A percentile compares a stretch with the other conserved stretches of the same genome.
Evolutionary conservation across 1,140 invertebrate genomes (phyloP).

Genomic region (Prorops nasuta): DNA sequence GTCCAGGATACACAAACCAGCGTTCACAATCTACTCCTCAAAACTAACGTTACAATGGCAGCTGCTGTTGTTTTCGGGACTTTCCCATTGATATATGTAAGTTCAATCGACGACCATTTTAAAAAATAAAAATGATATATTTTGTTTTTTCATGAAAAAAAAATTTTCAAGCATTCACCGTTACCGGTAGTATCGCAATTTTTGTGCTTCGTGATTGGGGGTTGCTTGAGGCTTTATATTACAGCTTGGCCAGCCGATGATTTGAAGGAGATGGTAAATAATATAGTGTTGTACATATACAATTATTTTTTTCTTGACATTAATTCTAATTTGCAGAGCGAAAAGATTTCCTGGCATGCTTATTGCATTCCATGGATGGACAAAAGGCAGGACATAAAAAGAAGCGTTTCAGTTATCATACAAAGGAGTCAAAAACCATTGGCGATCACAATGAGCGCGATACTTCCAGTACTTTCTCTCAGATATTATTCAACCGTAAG

Average conservation of each 20-base stretch:
- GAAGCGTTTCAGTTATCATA: conserved; percentile 20
- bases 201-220: conserved; percentile 18
- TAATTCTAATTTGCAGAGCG: neutral
- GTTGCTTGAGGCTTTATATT: conserved; percentile 21
- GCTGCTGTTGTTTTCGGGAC: conserved; percentile 27
- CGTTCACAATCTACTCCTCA: conserved; percentile 25
- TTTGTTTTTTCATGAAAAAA: too few species aligned
- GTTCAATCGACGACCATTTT: too few species aligned
- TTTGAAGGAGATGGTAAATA: conserved; percentile 5
- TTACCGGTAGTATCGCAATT: conserved; percentile 20
- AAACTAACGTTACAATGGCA: conserved; percentile 31
- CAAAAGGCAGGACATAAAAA: neutral
- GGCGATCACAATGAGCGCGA: conserved; percentile 21
- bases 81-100: conserved; percentile 34
- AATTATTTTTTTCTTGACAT: neutral
- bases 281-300: neutral
- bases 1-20: conserved; percentile 15
- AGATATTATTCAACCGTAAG: conserved; percentile 32
- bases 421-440: conserved; percentile 30
- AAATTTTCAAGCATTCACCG: conserved; percentile 27
- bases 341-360: neutral
- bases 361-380: neutral
- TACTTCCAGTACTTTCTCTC: conserved; percentile 29
- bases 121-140: neutral
- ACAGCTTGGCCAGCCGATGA: conserved; percentile 12